Percentiles rank a stretch among this genome's conserved stretches.
Conservation (phyloP, 2,113 vertebrate species). For the Ivindomyrus marchei region DNA sequence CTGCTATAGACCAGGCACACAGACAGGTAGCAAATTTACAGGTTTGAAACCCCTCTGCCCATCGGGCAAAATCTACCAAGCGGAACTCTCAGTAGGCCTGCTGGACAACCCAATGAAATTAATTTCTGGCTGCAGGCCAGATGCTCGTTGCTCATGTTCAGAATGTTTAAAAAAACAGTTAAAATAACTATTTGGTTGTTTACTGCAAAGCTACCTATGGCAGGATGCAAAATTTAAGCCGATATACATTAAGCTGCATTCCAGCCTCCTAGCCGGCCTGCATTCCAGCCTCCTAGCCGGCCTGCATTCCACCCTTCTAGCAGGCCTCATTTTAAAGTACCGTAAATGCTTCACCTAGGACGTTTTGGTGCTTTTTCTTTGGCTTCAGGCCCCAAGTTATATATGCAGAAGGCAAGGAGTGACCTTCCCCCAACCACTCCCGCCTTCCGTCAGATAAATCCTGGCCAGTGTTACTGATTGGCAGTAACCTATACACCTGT, state of each 20-base stretch:
- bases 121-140: neutral
- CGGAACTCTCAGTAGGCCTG: neutral
- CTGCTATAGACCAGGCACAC: neutral
- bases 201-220: neutral
- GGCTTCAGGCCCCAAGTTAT: neutral
- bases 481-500: constrained; percentile 8
- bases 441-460: neutral
- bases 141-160: neutral
- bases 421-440: neutral
- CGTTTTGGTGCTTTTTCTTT: neutral
- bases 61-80: neutral
- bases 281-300: neutral
- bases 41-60: neutral
- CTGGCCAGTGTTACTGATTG: neutral
- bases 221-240: neutral
- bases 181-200: neutral
- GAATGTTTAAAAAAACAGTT: neutral
- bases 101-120: neutral
- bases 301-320: neutral
- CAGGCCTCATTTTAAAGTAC: neutral
- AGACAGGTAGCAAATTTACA: neutral
- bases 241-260: neutral
- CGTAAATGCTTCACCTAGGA: neutral
- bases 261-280: neutral
- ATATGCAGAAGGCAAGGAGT: neutral